Evolutionary conservation across 2,888 invertebrate species (phyloP), one percentile per base, ranked within the genome.

Genomic region (Trachelus troglodyta): DNA sequence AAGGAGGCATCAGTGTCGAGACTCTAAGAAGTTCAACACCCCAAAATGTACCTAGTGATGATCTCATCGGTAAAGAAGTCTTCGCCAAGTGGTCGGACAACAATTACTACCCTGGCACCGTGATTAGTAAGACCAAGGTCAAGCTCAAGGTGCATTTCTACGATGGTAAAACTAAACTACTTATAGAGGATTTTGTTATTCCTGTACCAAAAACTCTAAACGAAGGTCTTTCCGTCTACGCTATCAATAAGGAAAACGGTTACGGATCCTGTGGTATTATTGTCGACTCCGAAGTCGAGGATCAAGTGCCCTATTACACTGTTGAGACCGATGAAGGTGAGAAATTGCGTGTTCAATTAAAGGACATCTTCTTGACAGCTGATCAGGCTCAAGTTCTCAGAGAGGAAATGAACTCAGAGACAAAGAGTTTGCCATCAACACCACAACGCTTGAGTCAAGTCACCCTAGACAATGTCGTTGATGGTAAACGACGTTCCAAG

Each of bases 81-180:
- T 92, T 95, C 83, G 95, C 95, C 0, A 94, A 94, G 88, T 95
- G 95, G 95, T 93, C 94, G 0, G 95, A 95, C 86, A 94, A 94
- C 84, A 93, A 94, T 80, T 95, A 94, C 83, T 95, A 95, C 84
- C 94, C 95, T 0, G 95, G 95, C 0, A 93, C 91, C 87, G 93
- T 95, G 0, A 89, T 92, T 12, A 93, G 93, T 82, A 93, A 93
- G 75, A 93, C 93, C 0, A 93, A 94, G 75, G 93, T 93, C 35
- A 95, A 95, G 85, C 95, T 94, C 89, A 91, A 93, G 82, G 94
- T 95, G 90, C 93, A 88, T 30, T 95, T 95, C 83, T 94, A 94
- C 76, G 95, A 95, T 85, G 94, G 94, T 0, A 93, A 94, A 74
- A 92, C 91, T 31, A 94, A 94, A 85, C 91, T 92, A 1, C 89